Percentiles rank a stretch among this genome's conserved stretches.
phyloP scores from a whole-genome alignment of 2,888 invertebrate species.

The Gastracanthus pulcherrimus region DNA sequence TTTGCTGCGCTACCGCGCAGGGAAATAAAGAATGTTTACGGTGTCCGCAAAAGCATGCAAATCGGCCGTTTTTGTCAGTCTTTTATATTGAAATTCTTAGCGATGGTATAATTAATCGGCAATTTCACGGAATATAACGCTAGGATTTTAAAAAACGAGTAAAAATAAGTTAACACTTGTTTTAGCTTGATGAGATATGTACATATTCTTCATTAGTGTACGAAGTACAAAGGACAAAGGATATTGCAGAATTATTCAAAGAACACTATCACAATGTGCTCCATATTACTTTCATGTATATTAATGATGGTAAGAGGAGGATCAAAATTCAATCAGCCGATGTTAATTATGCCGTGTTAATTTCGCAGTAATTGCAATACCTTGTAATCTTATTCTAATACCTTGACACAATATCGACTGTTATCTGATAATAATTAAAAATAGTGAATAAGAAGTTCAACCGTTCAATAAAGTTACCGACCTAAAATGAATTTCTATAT shows the following conservation, averaged over 20 bases:
- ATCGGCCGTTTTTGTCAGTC: no score
- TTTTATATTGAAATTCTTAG: no score
- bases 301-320: background rate
- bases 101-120: no score
- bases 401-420: background rate
- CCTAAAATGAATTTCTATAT: no score
- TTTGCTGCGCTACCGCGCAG: no score
- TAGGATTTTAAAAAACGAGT: no score
- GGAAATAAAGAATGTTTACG: background rate
- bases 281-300: background rate
- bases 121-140: no score
- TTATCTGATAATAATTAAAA: background rate
- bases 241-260: background rate
- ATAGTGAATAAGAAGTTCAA: no score
- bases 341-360: background rate
- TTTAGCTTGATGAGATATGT: background rate
- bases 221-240: background rate
- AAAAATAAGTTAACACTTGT: background rate
- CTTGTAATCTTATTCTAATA: no score
- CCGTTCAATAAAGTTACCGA: no score
- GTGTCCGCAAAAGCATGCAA: background rate
- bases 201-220: background rate
- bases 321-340: background rate
- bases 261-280: background rate
- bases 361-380: background rate